Percentiles rank a stretch among this genome's conserved stretches.
phyloP scores from a whole-genome alignment of 1,140 invertebrate genomes.

The Papilio xuthus region DNA sequence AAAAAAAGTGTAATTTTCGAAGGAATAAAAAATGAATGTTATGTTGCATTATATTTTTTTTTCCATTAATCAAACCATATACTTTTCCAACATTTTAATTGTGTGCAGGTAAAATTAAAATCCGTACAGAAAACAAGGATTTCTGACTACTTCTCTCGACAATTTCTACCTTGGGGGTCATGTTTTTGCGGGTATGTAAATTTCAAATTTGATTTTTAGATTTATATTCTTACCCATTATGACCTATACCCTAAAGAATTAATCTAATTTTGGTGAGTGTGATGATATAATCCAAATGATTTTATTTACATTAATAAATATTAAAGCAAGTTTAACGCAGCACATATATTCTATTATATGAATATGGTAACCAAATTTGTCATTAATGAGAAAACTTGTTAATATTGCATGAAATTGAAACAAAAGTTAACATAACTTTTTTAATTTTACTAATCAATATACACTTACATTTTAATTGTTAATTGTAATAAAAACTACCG shows the following conservation, averaged over 20 bases:
- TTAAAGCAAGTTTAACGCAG: background rate
- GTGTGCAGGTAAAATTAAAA: background rate
- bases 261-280: background rate
- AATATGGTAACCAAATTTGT: no score
- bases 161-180: background rate
- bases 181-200: background rate
- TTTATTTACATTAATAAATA: background rate
- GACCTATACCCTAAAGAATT: background rate
- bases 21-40: background rate
- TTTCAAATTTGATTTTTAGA: background rate
- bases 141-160: no score
- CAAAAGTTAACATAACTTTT: background rate
- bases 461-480: conserved; percentile 16
- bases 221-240: background rate
- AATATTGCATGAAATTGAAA: background rate
- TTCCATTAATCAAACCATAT: background rate
- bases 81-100: background rate
- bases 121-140: background rate
- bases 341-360: no score
- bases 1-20: background rate
- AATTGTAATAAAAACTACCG: background rate
- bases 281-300: no score
- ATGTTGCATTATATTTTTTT: background rate
- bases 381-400: background rate
- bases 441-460: conserved; percentile 27